Conservation (phyloP, 2,888 invertebrate genomes). For the Stegana nigrithorax region DNA sequence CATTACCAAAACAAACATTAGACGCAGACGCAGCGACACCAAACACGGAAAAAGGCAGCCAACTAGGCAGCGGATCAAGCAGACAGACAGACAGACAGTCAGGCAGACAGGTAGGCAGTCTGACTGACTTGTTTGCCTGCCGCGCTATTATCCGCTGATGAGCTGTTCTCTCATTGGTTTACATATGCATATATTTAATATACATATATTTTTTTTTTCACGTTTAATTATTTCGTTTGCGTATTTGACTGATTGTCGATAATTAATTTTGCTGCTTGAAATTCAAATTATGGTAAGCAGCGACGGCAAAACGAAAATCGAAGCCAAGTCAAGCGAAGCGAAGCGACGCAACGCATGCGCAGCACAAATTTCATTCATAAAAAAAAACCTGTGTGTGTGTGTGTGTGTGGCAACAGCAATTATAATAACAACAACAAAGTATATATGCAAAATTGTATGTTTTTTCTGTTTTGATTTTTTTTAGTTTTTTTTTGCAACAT, state of each 20-base stretch:
- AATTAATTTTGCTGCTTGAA: constrained; percentile 51
- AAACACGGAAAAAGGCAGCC: constrained; percentile 18
- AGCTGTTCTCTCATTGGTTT: not conserved
- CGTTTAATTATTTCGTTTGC: constrained; percentile 62
- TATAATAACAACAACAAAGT: too few species aligned
- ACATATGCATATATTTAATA: not conserved
- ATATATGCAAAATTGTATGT: too few species aligned
- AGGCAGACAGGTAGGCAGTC: constrained; percentile 4
- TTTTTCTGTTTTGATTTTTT: not conserved
- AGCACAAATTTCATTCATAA: not conserved
- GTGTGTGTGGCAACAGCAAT: too few species aligned
- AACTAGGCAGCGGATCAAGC: constrained; percentile 16
- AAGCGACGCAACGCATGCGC: constrained; percentile 16
- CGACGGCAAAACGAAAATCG: constrained; percentile 2
- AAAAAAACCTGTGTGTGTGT: too few species aligned
- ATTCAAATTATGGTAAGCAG: not conserved
- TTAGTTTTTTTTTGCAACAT: not conserved
- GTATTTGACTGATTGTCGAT: constrained; percentile 61
- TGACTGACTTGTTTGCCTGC: not conserved
- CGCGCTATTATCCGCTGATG: not conserved
- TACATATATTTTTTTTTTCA: constrained; percentile 40
- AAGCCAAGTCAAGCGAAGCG: constrained; percentile 7
- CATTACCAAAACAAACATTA: constrained; percentile 66
- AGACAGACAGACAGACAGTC: constrained; percentile 31
- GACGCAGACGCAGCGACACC: constrained; percentile 26